phyloP scores from a whole-genome alignment of 2,888 invertebrate species.

The Andrena minutula region DNA sequence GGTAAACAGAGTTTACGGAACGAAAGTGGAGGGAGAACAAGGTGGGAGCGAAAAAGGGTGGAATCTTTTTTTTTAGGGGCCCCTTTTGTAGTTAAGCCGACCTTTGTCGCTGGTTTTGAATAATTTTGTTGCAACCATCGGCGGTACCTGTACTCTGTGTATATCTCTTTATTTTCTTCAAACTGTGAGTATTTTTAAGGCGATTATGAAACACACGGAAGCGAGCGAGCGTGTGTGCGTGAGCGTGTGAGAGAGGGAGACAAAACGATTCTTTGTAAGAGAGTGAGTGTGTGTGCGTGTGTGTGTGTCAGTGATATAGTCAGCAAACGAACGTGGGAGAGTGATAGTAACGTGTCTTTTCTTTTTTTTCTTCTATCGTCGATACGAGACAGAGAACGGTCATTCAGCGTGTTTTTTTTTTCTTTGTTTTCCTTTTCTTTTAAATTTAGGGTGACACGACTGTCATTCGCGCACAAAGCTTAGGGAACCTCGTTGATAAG shows the following conservation, averaged over 20 bases:
- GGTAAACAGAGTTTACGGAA: constrained; percentile 6
- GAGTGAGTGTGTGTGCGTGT: constrained; percentile 39
- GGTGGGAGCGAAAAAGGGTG: constrained; percentile 46
- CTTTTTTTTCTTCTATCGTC: constrained; percentile 47
- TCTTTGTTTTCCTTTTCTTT: background rate
- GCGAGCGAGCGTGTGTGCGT: background rate
- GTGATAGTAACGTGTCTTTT: constrained; percentile 57
- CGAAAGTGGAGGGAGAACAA: background rate
- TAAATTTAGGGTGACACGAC: constrained; percentile 58
- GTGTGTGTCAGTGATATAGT: constrained; percentile 58
- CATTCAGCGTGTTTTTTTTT: constrained; percentile 58
- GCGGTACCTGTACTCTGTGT: constrained; percentile 80
- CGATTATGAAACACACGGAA: constrained; percentile 47
- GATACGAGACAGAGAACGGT: constrained; percentile 55
- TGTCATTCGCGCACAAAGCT: constrained; percentile 70
- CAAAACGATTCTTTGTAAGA: background rate
- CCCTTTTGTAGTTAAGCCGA: constrained; percentile 72
- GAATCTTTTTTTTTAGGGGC: constrained; percentile 69
- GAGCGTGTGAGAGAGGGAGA: constrained; percentile 9
- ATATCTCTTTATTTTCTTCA: constrained; percentile 76
- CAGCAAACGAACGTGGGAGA: constrained; percentile 61
- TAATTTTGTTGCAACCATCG: constrained; percentile 69
- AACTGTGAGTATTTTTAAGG: constrained; percentile 77
- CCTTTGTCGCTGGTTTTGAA: constrained; percentile 74
- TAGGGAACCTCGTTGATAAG: constrained; percentile 45